These are phyloP conservation scores for Drosophila meridiana DNA, from an alignment of 2,888 invertebrate species.

Conservation along the genomic window DNA sequence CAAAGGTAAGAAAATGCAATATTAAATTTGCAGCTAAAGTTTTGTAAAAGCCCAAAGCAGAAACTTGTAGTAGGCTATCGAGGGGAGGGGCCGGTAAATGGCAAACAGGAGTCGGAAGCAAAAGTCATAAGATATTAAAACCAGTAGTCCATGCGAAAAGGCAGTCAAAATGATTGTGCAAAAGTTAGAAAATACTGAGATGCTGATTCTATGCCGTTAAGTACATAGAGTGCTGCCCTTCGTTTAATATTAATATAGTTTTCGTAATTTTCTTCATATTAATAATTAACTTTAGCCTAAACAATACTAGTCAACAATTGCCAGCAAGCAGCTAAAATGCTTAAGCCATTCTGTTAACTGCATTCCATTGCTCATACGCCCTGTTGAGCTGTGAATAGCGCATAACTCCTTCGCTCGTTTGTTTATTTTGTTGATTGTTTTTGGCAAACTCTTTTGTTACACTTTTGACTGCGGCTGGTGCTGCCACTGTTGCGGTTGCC, in stretches of 20 bases:
- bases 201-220: background rate
- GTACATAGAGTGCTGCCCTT: background rate
- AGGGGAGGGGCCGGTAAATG: background rate
- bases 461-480: slow-evolving; percentile 38
- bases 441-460: slow-evolving; percentile 50
- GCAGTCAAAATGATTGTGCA: background rate
- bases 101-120: background rate
- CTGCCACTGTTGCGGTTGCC: slow-evolving; percentile 26
- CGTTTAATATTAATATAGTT: slow-evolving; percentile 1
- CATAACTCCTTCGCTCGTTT: slow-evolving; percentile 1
- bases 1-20: slow-evolving; percentile 8
- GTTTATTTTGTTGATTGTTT: slow-evolving; percentile 51
- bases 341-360: slow-evolving; percentile 27
- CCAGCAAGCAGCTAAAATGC: slow-evolving; percentile 22
- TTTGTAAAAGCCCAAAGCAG: slow-evolving; percentile 11
- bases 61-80: slow-evolving; percentile 4
- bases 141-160: background rate
- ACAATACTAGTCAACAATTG: slow-evolving; percentile 3
- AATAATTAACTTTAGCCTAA: slow-evolving; percentile 1
- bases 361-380: slow-evolving; percentile 47
- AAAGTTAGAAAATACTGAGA: background rate
- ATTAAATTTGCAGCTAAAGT: slow-evolving; percentile 16
- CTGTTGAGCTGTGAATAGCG: slow-evolving; percentile 25
- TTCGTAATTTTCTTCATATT: background rate
- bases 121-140: slow-evolving; percentile 12